Evolutionary conservation across 1,140 invertebrate genomes (phyloP).

Genomic region (Atta texana): DNA sequence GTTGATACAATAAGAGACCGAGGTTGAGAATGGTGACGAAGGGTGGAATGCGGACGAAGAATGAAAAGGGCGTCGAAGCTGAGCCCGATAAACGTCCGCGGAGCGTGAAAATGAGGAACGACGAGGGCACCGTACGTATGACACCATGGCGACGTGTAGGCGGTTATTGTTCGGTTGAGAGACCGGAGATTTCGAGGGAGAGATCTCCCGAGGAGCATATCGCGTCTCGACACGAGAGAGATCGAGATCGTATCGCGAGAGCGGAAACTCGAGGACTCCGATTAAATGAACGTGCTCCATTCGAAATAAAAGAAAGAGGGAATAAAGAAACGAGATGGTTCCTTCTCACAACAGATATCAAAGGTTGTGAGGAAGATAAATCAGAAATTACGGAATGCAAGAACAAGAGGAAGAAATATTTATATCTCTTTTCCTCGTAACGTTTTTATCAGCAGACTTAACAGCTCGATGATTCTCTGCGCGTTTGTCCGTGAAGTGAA

Average conservation of each 20-base stretch:
- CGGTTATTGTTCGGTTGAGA: constrained; percentile 71
- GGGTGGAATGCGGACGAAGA: constrained; percentile 28
- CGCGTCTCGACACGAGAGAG: constrained; percentile 52
- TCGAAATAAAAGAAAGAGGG: constrained; percentile 18
- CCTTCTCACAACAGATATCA: not conserved
- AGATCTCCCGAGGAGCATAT: constrained; percentile 51
- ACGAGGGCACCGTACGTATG: constrained; percentile 30
- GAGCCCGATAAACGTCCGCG: constrained; percentile 1
- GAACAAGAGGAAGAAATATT: not conserved
- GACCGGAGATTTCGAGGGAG: constrained; percentile 68
- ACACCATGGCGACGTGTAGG: constrained; percentile 47
- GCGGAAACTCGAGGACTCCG: constrained; percentile 53
- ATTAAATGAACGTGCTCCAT: constrained; percentile 60
- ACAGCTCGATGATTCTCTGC: not conserved
- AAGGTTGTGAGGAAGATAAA: constrained; percentile 47
- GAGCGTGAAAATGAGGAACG: constrained; percentile 75
- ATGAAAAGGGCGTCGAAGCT: not conserved
- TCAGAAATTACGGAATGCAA: constrained; percentile 46
- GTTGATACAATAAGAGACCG: constrained; percentile 11
- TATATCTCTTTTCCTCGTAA: not conserved
- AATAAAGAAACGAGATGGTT: not conserved
- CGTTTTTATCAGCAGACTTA: constrained; percentile 44
- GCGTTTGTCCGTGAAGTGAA: constrained; percentile 7
- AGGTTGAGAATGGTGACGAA: constrained; percentile 22
- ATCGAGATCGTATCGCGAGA: constrained; percentile 59